Evolutionary conservation across 1,140 invertebrate species (phyloP).

Genomic region (Anoplophora glabripennis): DNA sequence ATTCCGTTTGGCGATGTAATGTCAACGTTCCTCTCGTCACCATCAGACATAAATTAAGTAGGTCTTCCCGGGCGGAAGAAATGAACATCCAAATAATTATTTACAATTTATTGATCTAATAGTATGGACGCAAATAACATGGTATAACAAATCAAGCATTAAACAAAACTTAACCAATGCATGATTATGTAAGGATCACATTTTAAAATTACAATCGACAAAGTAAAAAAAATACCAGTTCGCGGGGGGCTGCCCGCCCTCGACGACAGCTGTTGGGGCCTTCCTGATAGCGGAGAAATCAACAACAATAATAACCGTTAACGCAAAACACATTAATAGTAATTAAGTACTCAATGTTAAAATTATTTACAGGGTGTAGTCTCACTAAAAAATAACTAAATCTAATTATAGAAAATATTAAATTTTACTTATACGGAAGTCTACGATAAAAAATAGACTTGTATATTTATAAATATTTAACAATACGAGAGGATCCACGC

Average conservation of each 20-base stretch:
- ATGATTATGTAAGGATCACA: conserved; percentile 17
- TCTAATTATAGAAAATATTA: conserved; percentile 36
- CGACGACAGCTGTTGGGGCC: too few species aligned
- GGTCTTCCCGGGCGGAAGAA: too few species aligned
- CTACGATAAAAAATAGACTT: conserved; percentile 27
- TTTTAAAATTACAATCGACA: conserved; percentile 8
- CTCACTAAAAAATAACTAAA: conserved; percentile 37
- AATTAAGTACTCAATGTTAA: conserved; percentile 37
- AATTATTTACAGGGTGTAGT: conserved; percentile 30
- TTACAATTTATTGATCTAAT: conserved; percentile 22
- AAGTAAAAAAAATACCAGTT: too few species aligned
- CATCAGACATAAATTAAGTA: too few species aligned
- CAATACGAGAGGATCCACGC: conserved; percentile 4
- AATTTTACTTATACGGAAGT: conserved; percentile 22
- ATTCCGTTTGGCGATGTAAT: too few species aligned
- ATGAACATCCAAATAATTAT: conserved; percentile 2
- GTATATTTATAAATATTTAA: conserved; percentile 29
- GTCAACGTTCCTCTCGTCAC: too few species aligned
- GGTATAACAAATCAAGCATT: conserved; percentile 43
- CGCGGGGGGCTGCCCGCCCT: too few species aligned
- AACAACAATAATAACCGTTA: conserved; percentile 3
- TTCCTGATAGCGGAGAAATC: conserved; percentile 10
- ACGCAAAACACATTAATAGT: conserved; percentile 8
- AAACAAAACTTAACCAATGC: conserved; percentile 25
- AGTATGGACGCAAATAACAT: conserved; percentile 48